Percentiles rank a stretch among this genome's conserved stretches.
Conservation (phyloP, 37 sponge, comb jelly and placozoan species). For the Axinella damicornis region DNA sequence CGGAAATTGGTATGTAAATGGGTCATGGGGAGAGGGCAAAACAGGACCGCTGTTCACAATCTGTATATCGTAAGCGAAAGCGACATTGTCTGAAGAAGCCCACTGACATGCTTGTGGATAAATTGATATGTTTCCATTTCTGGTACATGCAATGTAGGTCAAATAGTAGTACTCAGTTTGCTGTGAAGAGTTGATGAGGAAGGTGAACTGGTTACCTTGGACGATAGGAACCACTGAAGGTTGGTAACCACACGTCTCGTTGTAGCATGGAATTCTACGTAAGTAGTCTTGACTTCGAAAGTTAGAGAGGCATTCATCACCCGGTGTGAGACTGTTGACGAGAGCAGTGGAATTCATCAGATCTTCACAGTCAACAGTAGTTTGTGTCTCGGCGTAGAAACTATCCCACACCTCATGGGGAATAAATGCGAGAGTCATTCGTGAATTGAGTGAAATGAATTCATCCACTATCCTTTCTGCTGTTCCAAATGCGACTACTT, state of each 20-base stretch:
- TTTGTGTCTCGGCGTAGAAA: background rate
- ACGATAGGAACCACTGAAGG: background rate
- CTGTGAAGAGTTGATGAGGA: background rate
- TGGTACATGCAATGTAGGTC: slow-evolving; percentile 19
- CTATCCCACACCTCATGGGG: slow-evolving; percentile 25
- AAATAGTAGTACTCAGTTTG: slow-evolving; percentile 56
- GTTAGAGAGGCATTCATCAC: background rate
- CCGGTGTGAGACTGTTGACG: background rate
- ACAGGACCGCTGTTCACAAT: slow-evolving; percentile 60
- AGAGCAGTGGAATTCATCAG: background rate
- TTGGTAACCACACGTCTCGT: background rate
- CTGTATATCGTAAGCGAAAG: slow-evolving; percentile 34
- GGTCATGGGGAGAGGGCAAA: background rate
- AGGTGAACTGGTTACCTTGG: slow-evolving; percentile 17
- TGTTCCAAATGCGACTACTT: slow-evolving; percentile 22
- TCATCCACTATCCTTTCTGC: background rate
- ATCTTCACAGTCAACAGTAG: too few relatives aligned
- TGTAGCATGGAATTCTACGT: slow-evolving; percentile 31
- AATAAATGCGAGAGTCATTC: slow-evolving; percentile 26
- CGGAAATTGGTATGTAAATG: slow-evolving; percentile 69
- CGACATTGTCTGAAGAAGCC: background rate
- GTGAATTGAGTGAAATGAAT: background rate
- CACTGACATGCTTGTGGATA: slow-evolving; percentile 26
- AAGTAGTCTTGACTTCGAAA: slow-evolving; percentile 12
- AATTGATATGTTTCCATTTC: background rate